phyloP scores from a whole-genome alignment of 2,113 vertebrate genomes.

The Eptesicus fuscus region DNA sequence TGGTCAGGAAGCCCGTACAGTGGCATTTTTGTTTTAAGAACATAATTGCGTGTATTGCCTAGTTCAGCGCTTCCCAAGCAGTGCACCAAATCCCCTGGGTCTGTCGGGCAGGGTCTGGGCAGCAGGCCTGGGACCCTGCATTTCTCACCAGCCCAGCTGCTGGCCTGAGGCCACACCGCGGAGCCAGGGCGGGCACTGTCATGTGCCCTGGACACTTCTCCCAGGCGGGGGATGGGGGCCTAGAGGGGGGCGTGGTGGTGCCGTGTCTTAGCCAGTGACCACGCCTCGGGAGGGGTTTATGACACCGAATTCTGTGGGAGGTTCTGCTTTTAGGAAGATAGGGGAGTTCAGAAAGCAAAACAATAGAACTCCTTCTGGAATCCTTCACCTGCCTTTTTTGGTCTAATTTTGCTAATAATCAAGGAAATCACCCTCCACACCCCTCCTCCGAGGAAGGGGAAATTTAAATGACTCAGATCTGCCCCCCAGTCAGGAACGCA shows the following conservation, averaged over 20 bases:
- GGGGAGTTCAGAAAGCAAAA: neutral
- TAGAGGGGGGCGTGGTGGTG: neutral
- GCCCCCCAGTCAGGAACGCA: neutral
- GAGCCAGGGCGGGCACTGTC: neutral
- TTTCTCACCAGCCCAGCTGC: neutral
- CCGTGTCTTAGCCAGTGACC: neutral
- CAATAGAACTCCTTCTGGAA: neutral
- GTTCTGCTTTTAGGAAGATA: neutral
- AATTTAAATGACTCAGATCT: neutral
- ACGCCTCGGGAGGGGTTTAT: neutral
- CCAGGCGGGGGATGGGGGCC: neutral
- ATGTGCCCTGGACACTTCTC: neutral
- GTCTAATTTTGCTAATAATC: neutral
- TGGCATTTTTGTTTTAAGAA: neutral
- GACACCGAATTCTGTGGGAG: neutral
- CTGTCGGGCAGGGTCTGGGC: neutral
- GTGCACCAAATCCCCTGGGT: fast-evolving
- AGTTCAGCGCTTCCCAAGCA: neutral
- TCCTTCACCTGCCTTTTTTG: neutral
- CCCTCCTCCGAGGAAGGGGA: neutral
- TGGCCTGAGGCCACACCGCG: neutral
- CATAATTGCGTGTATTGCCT: too few relatives aligned
- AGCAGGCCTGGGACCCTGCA: neutral
- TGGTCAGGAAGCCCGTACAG: neutral
- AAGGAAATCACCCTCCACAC: neutral